Evolutionary conservation across 2,113 vertebrate species (phyloP), one percentile per base, ranked within the genome.

Genomic region (Motacilla alba): DNA sequence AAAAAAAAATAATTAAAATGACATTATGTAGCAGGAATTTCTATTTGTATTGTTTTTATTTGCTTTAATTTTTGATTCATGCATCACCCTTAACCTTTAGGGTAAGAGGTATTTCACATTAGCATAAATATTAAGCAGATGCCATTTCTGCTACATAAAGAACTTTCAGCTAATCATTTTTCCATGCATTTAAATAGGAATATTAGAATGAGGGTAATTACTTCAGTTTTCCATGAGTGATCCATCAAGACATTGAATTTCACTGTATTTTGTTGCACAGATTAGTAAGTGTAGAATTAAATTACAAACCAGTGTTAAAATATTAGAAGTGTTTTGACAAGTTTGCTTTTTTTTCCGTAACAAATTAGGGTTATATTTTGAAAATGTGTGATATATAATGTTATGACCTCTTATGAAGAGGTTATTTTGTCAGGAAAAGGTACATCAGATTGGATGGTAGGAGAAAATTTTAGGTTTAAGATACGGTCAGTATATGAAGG

Each of bases 121-220:
- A 98, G 97, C 98, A 98, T 98, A 98, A 98, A 98, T 98, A 98
- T 98, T 98, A 98, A 98, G 97, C 96, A 98, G 96, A 96, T 98
- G 97, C 97, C 96, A 97, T 97, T 97, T 97, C 95, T 96, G 69
- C 96, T 98, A 94, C 97, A 97, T 97, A 97, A 97, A 97, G 97
- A 96, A 97, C 97, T 96, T 98, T 97, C 96, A 98, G 98, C 98
- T 98, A 98, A 98, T 99, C 97, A 98, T 97, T 98, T 98, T 98
- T 97, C 98, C 98, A 99, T 99, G 99, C 99, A 99, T 99, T 99
- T 99, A 99, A 99, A 99, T 99, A 99, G 98, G 98, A 98, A 98
- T 99, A 99, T 99, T 98, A 98, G 98, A 98, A 98, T 98, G 98
- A 97, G 97, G 97, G 97, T 98, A 98, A 97, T 98, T 98, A 98